Percentiles rank a stretch among this genome's conserved stretches.
These are phyloP conservation scores for Pollenia angustigena DNA, from an alignment of 2,888 invertebrate species.

Conservation along the genomic window DNA sequence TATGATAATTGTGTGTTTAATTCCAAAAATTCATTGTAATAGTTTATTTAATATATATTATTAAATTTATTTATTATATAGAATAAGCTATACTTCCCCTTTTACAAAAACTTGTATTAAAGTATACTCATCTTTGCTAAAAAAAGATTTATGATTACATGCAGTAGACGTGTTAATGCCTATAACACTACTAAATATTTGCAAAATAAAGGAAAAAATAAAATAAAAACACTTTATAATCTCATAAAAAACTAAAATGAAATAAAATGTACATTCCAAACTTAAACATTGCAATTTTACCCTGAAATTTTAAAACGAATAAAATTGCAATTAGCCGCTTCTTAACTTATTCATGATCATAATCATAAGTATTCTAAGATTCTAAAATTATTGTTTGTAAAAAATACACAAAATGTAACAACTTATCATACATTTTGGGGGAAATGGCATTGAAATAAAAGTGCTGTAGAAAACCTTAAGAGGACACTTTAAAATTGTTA, in stretches of 20 bases:
- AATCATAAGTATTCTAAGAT: background rate
- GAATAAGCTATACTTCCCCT: background rate
- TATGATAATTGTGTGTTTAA: too few relatives aligned
- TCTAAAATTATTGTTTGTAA: background rate
- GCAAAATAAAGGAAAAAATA: slow-evolving; percentile 30
- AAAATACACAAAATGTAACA: slow-evolving; percentile 14
- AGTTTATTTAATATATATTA: too few relatives aligned
- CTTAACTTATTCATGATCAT: background rate
- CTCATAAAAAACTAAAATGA: slow-evolving; percentile 25
- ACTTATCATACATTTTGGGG: slow-evolving; percentile 4
- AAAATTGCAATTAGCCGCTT: slow-evolving; percentile 33
- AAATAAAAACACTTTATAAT: slow-evolving; percentile 38
- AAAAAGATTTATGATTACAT: slow-evolving; percentile 45
- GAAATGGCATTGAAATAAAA: background rate
- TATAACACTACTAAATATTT: slow-evolving; percentile 14
- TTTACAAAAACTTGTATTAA: background rate
- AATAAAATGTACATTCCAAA: slow-evolving; percentile 10
- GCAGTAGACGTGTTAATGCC: background rate
- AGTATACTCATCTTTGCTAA: slow-evolving; percentile 6
- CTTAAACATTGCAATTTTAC: slow-evolving; percentile 50
- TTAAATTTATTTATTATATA: too few relatives aligned
- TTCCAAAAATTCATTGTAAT: too few relatives aligned
- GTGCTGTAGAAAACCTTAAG: background rate
- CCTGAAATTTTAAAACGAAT: background rate
- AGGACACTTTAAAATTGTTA: slow-evolving; percentile 15